Conservation (phyloP, 1,140 invertebrate species). For the Drosophila sechellia region DNA sequence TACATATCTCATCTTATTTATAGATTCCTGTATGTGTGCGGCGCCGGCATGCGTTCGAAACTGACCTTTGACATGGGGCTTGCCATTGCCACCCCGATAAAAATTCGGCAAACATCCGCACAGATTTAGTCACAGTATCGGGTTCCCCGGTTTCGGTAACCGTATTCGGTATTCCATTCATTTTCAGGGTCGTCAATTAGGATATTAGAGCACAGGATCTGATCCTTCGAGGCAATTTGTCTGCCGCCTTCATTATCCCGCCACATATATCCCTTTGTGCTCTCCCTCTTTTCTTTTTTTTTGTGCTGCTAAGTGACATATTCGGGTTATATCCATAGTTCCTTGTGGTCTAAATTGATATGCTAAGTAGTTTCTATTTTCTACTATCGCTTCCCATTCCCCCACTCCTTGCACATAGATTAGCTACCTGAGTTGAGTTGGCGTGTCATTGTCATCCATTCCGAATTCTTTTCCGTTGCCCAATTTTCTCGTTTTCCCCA, state of each 20-base stretch:
- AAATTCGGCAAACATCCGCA: slow-evolving; percentile 20
- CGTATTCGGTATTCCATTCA: neutral
- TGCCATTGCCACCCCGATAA: slow-evolving; percentile 11
- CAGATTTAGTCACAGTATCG: slow-evolving; percentile 19
- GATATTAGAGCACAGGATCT: slow-evolving; percentile 38
- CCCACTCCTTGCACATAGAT: slow-evolving; percentile 43
- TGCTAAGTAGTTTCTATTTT: slow-evolving; percentile 65
- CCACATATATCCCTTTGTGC: neutral
- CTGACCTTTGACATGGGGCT: slow-evolving; percentile 20
- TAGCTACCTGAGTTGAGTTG: slow-evolving; percentile 69
- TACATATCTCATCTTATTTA: slow-evolving; percentile 21
- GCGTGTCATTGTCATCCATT: slow-evolving; percentile 47
- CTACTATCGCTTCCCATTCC: slow-evolving; percentile 7
- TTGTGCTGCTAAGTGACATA: slow-evolving; percentile 60
- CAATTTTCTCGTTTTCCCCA: slow-evolving; percentile 7
- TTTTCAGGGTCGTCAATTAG: slow-evolving; percentile 45
- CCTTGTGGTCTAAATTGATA: slow-evolving; percentile 66
- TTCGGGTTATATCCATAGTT: slow-evolving; percentile 37
- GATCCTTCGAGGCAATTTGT: slow-evolving; percentile 25
- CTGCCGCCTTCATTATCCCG: slow-evolving; percentile 11
- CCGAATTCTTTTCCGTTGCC: slow-evolving; percentile 16
- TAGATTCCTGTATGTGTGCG: slow-evolving; percentile 19
- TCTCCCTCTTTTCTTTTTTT: neutral
- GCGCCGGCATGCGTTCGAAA: slow-evolving; percentile 6
- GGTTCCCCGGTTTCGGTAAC: neutral